Evolutionary conservation across 2,888 invertebrate species (phyloP).

Genomic region (Cheilosia pagana): DNA sequence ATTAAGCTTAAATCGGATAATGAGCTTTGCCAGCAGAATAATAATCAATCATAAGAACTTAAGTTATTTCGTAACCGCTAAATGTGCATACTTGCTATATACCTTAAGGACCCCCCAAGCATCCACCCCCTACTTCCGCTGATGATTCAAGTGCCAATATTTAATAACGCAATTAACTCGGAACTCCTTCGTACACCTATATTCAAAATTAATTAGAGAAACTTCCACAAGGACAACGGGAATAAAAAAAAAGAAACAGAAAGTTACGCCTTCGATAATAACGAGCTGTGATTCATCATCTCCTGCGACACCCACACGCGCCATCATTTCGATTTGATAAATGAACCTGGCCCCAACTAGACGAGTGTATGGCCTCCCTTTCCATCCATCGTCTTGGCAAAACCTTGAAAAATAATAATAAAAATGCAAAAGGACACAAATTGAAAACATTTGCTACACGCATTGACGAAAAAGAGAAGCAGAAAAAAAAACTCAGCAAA

Average conservation of each 20-base stretch:
- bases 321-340: constrained; percentile 14
- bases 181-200: neutral
- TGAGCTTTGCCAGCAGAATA: constrained; percentile 12
- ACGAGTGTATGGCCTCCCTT: too few relatives aligned
- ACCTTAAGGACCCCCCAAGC: too few relatives aligned
- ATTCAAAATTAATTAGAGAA: neutral
- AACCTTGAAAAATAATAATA: too few relatives aligned
- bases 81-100: constrained; percentile 10
- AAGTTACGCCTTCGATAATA: neutral
- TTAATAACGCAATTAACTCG: constrained; percentile 16
- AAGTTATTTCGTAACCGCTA: constrained; percentile 30
- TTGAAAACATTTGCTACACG: neutral
- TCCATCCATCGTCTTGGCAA: too few relatives aligned
- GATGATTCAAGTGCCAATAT: constrained; percentile 13
- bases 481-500: neutral
- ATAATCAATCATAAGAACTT: constrained; percentile 35
- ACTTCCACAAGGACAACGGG: neutral
- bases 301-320: constrained; percentile 1
- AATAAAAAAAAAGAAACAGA: neutral
- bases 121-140: neutral
- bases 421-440: constrained; percentile 16
- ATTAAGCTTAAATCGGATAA: constrained; percentile 21
- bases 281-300: constrained; percentile 24
- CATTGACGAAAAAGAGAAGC: too few relatives aligned
- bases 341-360: neutral